phyloP scores from a whole-genome alignment of 2,113 vertebrate species.

The Bufo bufo region DNA sequence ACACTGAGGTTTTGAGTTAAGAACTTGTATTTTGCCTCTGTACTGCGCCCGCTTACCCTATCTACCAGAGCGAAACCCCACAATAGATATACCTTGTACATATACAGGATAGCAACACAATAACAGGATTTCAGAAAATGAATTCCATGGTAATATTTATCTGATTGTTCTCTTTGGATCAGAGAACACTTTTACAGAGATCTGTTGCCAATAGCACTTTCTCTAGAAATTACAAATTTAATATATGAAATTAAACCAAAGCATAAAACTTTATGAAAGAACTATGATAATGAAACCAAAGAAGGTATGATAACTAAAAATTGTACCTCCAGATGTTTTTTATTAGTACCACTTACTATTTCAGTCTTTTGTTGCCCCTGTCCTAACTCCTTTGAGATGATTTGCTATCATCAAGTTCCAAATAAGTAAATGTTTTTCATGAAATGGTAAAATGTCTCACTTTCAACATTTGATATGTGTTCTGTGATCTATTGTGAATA shows the following conservation, averaged over 20 bases:
- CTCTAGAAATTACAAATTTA: constrained; percentile 28
- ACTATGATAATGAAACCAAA: constrained; percentile 15
- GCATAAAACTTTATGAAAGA: constrained; percentile 12
- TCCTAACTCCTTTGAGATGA: no score
- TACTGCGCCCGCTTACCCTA: no score
- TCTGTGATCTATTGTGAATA: no score
- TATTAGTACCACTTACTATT: background rate
- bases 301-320: background rate
- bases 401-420: no score
- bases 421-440: no score
- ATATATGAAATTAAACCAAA: constrained; percentile 30
- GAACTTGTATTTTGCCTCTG: no score
- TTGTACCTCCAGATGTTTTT: background rate
- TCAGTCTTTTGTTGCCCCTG: no score
- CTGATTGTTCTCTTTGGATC: constrained; percentile 28
- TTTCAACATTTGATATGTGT: no score
- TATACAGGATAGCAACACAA: background rate
- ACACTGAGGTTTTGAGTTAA: no score
- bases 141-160: background rate
- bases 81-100: no score
- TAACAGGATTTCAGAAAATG: background rate
- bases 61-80: no score
- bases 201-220: constrained; percentile 39
- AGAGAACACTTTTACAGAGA: constrained; percentile 23
- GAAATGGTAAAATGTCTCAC: no score